phyloP scores from a whole-genome alignment of 2,113 vertebrate species.

The Chionomys nivalis region DNA sequence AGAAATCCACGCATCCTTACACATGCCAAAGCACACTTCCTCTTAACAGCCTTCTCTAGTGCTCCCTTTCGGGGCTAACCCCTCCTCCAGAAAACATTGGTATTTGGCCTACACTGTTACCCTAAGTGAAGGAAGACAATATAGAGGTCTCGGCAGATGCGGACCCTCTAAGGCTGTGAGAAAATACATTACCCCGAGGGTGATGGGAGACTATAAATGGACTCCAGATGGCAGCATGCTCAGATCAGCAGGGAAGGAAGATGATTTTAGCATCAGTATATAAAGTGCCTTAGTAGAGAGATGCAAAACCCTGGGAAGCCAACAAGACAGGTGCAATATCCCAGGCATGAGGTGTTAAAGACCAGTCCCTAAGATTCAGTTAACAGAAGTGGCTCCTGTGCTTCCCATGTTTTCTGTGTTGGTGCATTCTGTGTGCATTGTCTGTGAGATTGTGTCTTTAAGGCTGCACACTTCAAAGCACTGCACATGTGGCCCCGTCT shows the following conservation, averaged over 20 bases:
- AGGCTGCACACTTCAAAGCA: conserved; percentile 18
- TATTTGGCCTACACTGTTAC: background rate
- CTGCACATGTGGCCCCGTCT: background rate
- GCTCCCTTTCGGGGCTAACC: background rate
- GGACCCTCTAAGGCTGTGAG: conserved; percentile 47
- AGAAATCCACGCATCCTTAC: background rate
- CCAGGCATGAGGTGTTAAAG: conserved; percentile 44
- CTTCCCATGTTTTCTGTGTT: background rate
- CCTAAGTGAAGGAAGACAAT: conserved; percentile 31
- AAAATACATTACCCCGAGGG: conserved; percentile 61
- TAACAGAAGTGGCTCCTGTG: background rate
- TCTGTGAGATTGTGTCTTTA: background rate
- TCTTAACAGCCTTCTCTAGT: conserved; percentile 3
- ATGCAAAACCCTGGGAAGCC: background rate
- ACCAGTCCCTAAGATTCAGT: background rate
- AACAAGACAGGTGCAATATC: conserved; percentile 38
- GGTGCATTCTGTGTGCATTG: background rate
- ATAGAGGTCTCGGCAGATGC: conserved; percentile 44
- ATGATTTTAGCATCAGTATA: conserved; percentile 74
- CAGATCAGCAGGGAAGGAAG: conserved; percentile 63
- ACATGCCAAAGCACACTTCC: background rate
- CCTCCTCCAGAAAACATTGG: background rate
- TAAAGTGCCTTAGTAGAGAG: conserved; percentile 53
- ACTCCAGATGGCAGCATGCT: conserved; percentile 77
- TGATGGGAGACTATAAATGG: conserved; percentile 72